phyloP scores from a whole-genome alignment of 2,797 vertebrate species.

The Gallinago solitaria region DNA sequence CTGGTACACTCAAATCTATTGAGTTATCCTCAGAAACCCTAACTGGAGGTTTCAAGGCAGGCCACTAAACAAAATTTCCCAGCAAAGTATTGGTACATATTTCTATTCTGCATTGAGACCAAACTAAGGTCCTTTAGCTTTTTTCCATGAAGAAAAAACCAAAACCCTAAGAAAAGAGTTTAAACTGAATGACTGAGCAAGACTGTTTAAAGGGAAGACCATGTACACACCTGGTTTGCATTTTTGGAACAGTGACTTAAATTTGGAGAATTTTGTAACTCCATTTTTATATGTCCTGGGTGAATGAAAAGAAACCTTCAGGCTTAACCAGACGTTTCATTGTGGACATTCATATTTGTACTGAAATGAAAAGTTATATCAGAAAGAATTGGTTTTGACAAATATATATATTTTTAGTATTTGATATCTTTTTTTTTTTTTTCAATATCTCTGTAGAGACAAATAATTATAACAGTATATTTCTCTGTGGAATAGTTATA shows the following conservation, averaged over 20 bases:
- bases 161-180: background rate
- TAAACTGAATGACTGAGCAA: background rate
- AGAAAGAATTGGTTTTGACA: background rate
- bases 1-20: background rate
- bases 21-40: background rate
- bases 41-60: background rate
- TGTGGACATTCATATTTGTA: background rate
- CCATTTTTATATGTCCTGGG: background rate
- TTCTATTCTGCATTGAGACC: background rate
- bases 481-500: background rate
- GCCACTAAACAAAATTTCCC: background rate
- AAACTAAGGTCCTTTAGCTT: background rate
- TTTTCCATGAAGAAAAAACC: background rate
- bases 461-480: background rate
- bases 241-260: background rate
- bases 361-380: background rate
- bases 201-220: background rate
- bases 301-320: background rate
- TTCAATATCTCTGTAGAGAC: fast-evolving
- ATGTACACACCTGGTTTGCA: background rate
- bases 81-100: too few species aligned
- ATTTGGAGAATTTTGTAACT: background rate
- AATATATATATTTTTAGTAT: background rate
- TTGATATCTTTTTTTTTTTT: background rate
- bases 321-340: background rate